These are phyloP conservation scores for Silurus meridionalis DNA, from an alignment of 2,113 vertebrate genomes.

Conservation along the genomic window DNA sequence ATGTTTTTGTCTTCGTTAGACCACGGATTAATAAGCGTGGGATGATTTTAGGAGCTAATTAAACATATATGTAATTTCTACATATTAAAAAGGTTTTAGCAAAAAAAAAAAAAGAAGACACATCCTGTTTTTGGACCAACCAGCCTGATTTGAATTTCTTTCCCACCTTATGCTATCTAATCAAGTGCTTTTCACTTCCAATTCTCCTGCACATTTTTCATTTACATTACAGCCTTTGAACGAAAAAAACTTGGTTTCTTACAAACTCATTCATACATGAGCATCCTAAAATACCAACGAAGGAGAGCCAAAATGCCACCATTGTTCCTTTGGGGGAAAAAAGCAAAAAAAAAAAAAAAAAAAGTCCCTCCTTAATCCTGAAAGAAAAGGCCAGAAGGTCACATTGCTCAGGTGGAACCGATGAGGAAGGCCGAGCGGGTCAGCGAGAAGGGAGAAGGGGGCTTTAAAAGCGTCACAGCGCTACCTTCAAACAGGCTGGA, in stretches of 20 bases:
- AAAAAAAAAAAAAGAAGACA: not conserved
- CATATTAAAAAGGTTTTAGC: not conserved
- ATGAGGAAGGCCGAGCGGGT: conserved; percentile 63
- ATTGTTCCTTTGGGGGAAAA: conserved; percentile 67
- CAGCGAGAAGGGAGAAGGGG: conserved; percentile 1
- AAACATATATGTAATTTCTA: not conserved
- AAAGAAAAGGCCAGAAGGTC: conserved; percentile 64
- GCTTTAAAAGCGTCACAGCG: conserved; percentile 50
- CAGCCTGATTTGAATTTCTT: not conserved
- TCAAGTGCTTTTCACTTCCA: not conserved
- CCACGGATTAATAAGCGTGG: not conserved
- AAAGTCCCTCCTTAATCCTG: conserved; percentile 62
- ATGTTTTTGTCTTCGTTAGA: not conserved
- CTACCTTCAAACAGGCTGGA: conserved; percentile 52
- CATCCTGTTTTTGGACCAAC: not conserved
- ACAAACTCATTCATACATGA: conserved; percentile 8
- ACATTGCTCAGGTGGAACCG: conserved; percentile 63
- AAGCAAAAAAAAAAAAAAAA: conserved; percentile 56
- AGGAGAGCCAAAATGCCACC: conserved; percentile 57
- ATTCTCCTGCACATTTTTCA: not conserved
- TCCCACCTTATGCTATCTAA: not conserved
- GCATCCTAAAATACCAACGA: conserved; percentile 15
- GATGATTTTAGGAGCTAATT: not conserved
- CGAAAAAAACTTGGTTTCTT: not conserved
- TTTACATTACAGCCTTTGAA: not conserved